Evolutionary conservation across 2,888 invertebrate genomes (phyloP), one percentile per base, ranked within the genome.

Genomic region (Leptopilina myrica): DNA sequence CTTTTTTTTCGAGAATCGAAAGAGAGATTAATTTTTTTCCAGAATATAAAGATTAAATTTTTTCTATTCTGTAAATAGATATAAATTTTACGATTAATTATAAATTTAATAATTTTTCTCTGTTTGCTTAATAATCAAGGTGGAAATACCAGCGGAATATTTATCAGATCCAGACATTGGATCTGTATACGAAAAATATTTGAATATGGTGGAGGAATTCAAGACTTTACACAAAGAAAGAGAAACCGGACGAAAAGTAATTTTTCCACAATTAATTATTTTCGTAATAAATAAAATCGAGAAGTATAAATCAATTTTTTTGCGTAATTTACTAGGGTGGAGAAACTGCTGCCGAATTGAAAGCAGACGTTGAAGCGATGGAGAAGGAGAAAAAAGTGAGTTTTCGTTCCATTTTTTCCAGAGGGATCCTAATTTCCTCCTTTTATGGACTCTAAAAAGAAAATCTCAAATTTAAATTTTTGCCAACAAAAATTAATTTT

Each of bases 351-450:
- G 93, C 94, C 3, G 98, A 98, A 92, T 94, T 98, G 80, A 95
- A 96, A 85, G 95, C 95, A 84, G 98, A 98, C 89, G 95, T 97
- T 76, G 95, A 95, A 85, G 95, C 96, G 82, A 97, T 97, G 96
- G 96, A 97, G 83, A 95, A 96, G 77, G 98, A 98, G 88, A 83
- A 93, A 93, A 87, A 93, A 82, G 89, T 89, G 81, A 76, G 77
- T 80, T 59, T 20, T 14, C 33, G 49, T 49, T 20, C 20, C 4
- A 49, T 9, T 26, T 43, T 43, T 43, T 43, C 43, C 20, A 20
- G 20, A 43, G 43, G 43, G 7, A 43, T 6, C 5, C 7, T 2
- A 2, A 6, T 43, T 43, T 43, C 43, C 7, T 2, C 0, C 43
- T 43, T 43, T 43, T 5, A 43, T 2, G 43, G 7, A 43, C 7